Base-by-base conservation (phyloP, 2,888 invertebrate species). In the Rhagophthalmus giganteus region DNA sequence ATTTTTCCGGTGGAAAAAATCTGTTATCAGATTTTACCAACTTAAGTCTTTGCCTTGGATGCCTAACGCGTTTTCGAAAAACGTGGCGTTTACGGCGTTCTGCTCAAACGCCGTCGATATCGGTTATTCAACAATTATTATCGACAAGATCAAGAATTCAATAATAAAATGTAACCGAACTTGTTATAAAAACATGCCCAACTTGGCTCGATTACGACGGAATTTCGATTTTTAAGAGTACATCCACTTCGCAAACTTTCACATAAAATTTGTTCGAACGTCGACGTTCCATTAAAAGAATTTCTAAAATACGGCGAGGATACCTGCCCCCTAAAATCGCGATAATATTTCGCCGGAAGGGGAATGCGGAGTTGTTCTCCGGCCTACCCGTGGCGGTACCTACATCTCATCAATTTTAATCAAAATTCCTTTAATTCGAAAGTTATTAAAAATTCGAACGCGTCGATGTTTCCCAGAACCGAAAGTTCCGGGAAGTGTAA, bases 401-500 rank as follows among this genome's bases (percentile, higher is more conserved):
- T 20, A 20, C 7, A 20, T 20, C 20, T 20, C 20, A 7, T 20
- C 20, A 20, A 20, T 20, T 20, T 20, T 20, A 20, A 20, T 20
- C 20, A 20, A 20, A 20, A 20, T 20, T 20, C 20, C 20, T 20
- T 20, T 20, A 20, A 20, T 20, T 20, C 20, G 20, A 7, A 20
- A 20, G 20, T 37, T 37, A 45, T 45, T 45, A 45, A 35, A 45
- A 45, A 44, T 28, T 33, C 7, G 16, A 44, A 37, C 30, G 25
- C 35, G 28, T 33, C 24, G 47, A 32, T 33, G 10, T 34, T 34
- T 42, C 35, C 26, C 25, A 14, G 38, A 15, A 11, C 12, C 12
- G 32, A 47, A 39, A 20, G n/a, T n/a, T 47, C 34, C 10, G 0
- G 25, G 28, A 33, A 40, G 40, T 42, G 47, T 42, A 54, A 38